Evolutionary conservation across 2,888 invertebrate species (phyloP).

Genomic region (Heliconius cydno): DNA sequence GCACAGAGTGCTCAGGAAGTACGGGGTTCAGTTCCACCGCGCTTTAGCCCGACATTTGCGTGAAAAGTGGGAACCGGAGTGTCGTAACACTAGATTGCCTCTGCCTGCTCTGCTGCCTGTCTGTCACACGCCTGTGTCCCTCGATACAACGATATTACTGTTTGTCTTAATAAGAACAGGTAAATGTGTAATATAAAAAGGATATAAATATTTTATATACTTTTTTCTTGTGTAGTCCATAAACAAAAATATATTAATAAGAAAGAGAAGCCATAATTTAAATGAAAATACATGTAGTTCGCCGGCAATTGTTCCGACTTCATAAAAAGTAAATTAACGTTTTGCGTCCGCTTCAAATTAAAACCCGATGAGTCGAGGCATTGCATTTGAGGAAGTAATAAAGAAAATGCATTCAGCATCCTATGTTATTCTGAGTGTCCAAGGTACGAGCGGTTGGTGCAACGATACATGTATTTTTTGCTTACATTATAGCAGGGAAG

Average conservation of each 20-base stretch:
- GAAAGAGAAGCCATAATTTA: slow-evolving; percentile 1
- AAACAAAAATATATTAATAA: background rate
- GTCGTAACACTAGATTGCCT: background rate
- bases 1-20: background rate
- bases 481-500: too few species aligned
- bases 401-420: slow-evolving; percentile 63
- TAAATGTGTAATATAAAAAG: too few species aligned
- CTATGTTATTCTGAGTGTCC: slow-evolving; percentile 51
- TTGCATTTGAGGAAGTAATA: slow-evolving; percentile 55
- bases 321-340: slow-evolving; percentile 31
- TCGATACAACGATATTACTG: background rate
- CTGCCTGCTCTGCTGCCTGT: background rate
- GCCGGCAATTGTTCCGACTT: slow-evolving; percentile 8
- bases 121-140: background rate
- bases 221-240: too few species aligned
- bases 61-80: background rate
- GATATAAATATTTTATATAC: too few species aligned
- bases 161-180: too few species aligned
- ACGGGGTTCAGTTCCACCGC: background rate
- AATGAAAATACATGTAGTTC: slow-evolving; percentile 13
- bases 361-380: slow-evolving; percentile 43
- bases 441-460: slow-evolving; percentile 43
- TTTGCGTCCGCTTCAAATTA: slow-evolving; percentile 38
- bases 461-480: background rate
- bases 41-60: background rate